Conservation (phyloP, 2,113 vertebrate genomes). For the Prochilodus magdalenae region DNA sequence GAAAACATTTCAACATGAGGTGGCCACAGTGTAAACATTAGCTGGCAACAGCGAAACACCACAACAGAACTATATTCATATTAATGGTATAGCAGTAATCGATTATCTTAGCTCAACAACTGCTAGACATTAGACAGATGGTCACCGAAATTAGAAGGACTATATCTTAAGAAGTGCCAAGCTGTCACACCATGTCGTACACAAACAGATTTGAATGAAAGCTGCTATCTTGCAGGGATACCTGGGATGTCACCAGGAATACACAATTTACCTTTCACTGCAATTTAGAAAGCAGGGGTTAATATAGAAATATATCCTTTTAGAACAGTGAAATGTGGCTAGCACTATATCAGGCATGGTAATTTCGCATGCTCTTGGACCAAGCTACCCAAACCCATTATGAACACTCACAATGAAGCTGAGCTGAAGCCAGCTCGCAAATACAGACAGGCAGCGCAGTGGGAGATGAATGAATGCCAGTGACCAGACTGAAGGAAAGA, state of each 20-base stretch:
- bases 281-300: not conserved
- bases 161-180: not conserved
- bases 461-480: slow-evolving; percentile 11
- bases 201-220: not conserved
- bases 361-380: not conserved
- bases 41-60: not conserved
- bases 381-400: not conserved
- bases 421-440: not conserved
- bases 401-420: not conserved
- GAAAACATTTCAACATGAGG: too few species aligned
- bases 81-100: not conserved
- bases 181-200: not conserved
- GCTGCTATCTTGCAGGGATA: not conserved
- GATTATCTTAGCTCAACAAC: not conserved
- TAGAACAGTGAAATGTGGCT: not conserved
- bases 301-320: not conserved
- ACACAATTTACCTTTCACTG: too few species aligned
- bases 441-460: slow-evolving; percentile 15
- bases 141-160: not conserved
- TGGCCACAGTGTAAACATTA: not conserved
- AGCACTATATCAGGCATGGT: not conserved
- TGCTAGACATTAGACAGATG: not conserved
- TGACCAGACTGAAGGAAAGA: not conserved
- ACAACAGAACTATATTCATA: not conserved
- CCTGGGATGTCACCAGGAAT: too few species aligned